These are phyloP conservation scores for Spizaetus ornatus DNA, from an alignment of 2,113 vertebrate species.

Conservation along the genomic window DNA sequence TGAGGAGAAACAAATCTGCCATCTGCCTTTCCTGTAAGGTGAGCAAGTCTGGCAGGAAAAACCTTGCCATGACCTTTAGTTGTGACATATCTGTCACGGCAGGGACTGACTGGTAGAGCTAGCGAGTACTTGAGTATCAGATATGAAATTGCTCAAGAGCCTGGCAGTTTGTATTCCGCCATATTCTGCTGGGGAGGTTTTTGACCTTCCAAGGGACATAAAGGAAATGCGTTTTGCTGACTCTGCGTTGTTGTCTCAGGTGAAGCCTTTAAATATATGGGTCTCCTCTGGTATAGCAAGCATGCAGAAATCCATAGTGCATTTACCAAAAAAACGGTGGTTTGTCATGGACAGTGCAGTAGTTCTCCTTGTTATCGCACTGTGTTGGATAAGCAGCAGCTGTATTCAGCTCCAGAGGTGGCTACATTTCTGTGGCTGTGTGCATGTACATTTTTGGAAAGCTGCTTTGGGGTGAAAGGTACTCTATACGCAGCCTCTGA, in stretches of 20 bases:
- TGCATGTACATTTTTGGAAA: background rate
- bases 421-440: background rate
- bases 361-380: background rate
- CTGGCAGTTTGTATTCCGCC: background rate
- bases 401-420: background rate
- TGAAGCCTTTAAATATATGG: background rate
- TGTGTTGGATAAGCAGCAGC: background rate
- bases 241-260: background rate
- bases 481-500: background rate
- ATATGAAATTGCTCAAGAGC: background rate
- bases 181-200: background rate
- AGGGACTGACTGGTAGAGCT: background rate
- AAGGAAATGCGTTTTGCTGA: background rate
- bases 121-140: slow-evolving; percentile 1
- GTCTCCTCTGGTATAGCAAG: background rate
- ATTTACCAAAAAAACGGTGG: background rate
- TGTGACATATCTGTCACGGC: background rate
- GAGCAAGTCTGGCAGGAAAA: background rate
- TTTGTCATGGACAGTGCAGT: background rate
- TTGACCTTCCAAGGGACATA: slow-evolving; percentile 13
- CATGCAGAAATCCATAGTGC: background rate
- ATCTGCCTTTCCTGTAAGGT: background rate
- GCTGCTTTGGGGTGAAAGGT: background rate
- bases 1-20: background rate
- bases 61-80: slow-evolving; percentile 25